Base-by-base conservation (phyloP, 2,797 vertebrate species). In the Muraenolepis orangiensis region DNA sequence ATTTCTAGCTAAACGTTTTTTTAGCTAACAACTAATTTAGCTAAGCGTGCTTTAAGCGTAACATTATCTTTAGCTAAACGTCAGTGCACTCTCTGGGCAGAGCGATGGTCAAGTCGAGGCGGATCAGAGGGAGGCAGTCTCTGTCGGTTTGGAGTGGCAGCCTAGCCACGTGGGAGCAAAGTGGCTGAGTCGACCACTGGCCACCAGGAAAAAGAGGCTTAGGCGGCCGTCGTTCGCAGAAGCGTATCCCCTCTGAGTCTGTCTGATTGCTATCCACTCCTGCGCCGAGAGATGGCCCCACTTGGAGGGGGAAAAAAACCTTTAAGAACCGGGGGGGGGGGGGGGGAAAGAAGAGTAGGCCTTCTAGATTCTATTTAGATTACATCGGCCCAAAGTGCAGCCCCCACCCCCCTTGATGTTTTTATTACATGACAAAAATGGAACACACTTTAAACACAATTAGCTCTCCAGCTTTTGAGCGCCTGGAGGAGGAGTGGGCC, bases 291-390 rank as follows among this genome's bases (percentile, higher is more conserved):
- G 76, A 14, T 42, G 40, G 40, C 40, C 40, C 13, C 11, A 42
- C 7, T 34, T 3, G 32, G 3, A 7, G 32, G 32, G 32, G 32
- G n/a, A n/a, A n/a, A n/a, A n/a, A n/a, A n/a, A n/a, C n/a, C n/a
- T n/a, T n/a, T n/a, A n/a, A n/a, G n/a, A n/a, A n/a, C n/a, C n/a
- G n/a, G n/a, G n/a, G n/a, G n/a, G n/a, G n/a, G n/a, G n/a, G n/a
- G n/a, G n/a, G n/a, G n/a, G n/a, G n/a, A n/a, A 7, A 7, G 32
- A 42, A 42, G 40, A 42, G 40, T 20, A n/a, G 51, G 78, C 81
- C 81, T 74, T 79, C 51, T 6, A 82, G 85, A 87, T 88, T 87
- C 74, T 0, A 89, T 90, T 90, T 82, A 87, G 87, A 89, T 87
- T 81, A 80, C 72, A n/a, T 8, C 70, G 69, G 76, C 78, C 70